Percentiles rank a stretch among this genome's conserved stretches.
Conservation (phyloP, 2,113 vertebrate species). For the Lepus timidus region DNA sequence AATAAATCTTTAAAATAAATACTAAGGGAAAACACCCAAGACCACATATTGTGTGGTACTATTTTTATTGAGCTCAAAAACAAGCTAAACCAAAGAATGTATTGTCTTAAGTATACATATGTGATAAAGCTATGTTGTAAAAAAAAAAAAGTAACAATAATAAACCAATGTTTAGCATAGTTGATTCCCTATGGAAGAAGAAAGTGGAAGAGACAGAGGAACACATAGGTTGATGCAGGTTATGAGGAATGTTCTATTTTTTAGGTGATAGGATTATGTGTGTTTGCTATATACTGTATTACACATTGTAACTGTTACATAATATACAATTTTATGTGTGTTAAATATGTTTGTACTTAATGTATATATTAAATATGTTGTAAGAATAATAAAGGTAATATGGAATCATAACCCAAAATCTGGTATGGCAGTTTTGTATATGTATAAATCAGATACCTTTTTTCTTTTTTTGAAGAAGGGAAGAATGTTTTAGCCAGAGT, state of each 20-base stretch:
- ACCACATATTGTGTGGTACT: background rate
- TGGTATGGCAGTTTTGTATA: background rate
- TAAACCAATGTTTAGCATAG: background rate
- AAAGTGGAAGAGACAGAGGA: background rate
- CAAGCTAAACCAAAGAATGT: slow-evolving; percentile 28
- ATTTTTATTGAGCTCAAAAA: slow-evolving; percentile 32
- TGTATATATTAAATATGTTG: background rate
- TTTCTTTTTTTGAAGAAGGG: background rate
- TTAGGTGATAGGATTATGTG: background rate
- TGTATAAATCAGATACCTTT: background rate
- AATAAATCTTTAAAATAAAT: too few species aligned
- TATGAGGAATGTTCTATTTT: background rate
- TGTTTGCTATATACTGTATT: background rate
- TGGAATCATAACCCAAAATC: background rate
- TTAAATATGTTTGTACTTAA: slow-evolving; percentile 17
- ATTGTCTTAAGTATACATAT: background rate
- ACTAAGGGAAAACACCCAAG: background rate
- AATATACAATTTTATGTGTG: background rate
- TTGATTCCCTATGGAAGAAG: background rate
- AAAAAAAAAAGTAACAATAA: background rate
- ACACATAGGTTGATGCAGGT: too few species aligned
- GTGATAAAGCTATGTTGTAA: background rate
- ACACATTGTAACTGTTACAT: background rate
- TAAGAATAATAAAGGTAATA: slow-evolving; percentile 53
- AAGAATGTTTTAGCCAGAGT: background rate